Base-by-base conservation (phyloP, 2,888 invertebrate species). In the Dryobota labecula region DNA sequence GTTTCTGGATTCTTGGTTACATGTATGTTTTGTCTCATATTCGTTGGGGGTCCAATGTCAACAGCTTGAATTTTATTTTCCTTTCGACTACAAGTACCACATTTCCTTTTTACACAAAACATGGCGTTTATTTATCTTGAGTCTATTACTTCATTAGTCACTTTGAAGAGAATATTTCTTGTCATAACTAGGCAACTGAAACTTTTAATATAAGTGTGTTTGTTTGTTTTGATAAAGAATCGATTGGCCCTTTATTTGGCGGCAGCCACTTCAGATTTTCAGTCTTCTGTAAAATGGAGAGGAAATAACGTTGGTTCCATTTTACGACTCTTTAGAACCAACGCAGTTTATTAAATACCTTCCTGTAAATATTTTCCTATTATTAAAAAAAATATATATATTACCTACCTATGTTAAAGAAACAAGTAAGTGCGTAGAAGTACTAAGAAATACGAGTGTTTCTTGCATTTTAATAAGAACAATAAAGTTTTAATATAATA, bases 1-100 rank as follows among this genome's bases (percentile, higher is more conserved):
- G 98, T 98, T 84, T 97, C 96, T 27, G 97, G 96, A 92, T 99
- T 98, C 87, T 97, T 98, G 82, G 97, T 98, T n/a, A 99, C 99
- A 93, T 99, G 99, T 87, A 98, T 97, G 87, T 98, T 97, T 86
- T 98, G 98, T 78, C 97, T 97, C 33, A 99, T 98, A 89, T 98
- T 97, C 7, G 98, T 98, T 4, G 99, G 99, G 81, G 97, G 96
- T 2, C 98, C 98, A 77, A 99, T 98, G 80, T 97, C 97, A 1
- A 96, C 96, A 2, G 96, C 97, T 49, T 95, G 91, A 73, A 91
- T 88, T 73, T 92, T 91, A 85, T 94, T 95, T 86, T 94, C 94
- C 18, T 93, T 18, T n/a, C 6, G n/a, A 13, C 1, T 5, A 18
- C 2, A 88, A 87, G 94, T 94, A 0, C 70, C 94, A 88, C 89